Evolutionary conservation across 2,888 invertebrate genomes (phyloP).

Genomic region (Physocephala rufipes): DNA sequence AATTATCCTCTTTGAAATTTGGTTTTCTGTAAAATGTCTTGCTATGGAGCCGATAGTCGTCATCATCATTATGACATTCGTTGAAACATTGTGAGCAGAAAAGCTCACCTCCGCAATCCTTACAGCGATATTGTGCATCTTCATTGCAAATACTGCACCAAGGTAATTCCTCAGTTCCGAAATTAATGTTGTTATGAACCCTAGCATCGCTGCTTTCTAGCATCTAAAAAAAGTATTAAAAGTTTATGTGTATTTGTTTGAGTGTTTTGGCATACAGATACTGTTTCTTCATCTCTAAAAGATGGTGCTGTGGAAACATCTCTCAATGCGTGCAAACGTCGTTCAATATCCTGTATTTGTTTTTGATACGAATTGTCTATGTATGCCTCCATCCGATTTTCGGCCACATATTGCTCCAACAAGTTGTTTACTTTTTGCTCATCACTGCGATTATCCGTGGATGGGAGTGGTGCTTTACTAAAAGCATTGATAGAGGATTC

Average conservation of each 20-base stretch:
- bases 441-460: constrained; percentile 72
- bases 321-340: constrained; percentile 68
- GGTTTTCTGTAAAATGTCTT: constrained; percentile 57
- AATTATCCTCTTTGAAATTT: constrained; percentile 62
- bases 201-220: background rate
- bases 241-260: too few species aligned
- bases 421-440: constrained; percentile 78
- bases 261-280: too few species aligned
- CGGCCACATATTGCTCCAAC: constrained; percentile 69
- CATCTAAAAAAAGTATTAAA: constrained; percentile 34
- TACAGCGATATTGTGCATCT: constrained; percentile 77
- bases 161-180: constrained; percentile 72
- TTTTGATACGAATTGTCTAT: too few species aligned
- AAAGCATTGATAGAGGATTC: constrained; percentile 61
- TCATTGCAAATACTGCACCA: constrained; percentile 90
- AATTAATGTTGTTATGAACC: constrained; percentile 55
- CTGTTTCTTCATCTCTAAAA: too few species aligned
- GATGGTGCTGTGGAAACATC: constrained; percentile 64
- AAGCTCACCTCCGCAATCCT: constrained; percentile 81
- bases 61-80: constrained; percentile 76
- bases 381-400: constrained; percentile 69
- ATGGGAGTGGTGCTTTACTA: constrained; percentile 61
- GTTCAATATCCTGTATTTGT: constrained; percentile 68
- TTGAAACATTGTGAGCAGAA: constrained; percentile 81
- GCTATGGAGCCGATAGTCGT: constrained; percentile 66